These are phyloP conservation scores for Cyanocitta stelleri DNA, from an alignment of 2,113 vertebrate genomes.

Conservation along the genomic window DNA sequence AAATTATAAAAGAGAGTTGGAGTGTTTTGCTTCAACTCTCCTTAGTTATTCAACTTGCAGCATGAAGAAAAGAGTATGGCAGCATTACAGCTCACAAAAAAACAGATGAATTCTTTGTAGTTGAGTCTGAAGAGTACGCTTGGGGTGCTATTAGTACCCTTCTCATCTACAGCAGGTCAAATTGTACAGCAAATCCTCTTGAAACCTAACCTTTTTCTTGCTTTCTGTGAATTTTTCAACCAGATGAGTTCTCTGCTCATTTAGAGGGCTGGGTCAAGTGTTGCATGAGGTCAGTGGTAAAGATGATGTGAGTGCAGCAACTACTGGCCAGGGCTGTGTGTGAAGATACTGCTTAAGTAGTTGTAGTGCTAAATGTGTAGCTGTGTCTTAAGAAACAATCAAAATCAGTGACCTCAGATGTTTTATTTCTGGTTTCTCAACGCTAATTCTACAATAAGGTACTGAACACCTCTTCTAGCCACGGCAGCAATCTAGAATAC, in stretches of 20 bases:
- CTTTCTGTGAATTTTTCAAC: background rate
- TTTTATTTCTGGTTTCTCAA: background rate
- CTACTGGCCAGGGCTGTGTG: background rate
- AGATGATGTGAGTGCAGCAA: background rate
- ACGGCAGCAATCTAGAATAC: background rate
- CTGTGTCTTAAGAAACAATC: background rate
- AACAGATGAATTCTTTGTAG: background rate
- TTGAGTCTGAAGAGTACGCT: background rate
- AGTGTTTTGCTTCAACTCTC: background rate
- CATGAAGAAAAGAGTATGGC: background rate
- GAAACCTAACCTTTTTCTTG: background rate
- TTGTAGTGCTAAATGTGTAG: background rate
- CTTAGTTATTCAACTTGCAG: background rate
- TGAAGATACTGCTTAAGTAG: background rate
- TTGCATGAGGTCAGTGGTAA: background rate
- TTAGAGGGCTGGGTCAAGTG: background rate
- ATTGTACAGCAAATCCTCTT: background rate
- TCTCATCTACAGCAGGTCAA: background rate
- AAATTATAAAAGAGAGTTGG: background rate
- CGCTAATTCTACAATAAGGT: background rate
- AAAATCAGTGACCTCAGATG: background rate
- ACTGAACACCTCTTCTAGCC: background rate
- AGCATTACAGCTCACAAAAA: background rate
- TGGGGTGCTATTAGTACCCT: background rate
- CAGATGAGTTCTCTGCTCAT: background rate